A percentile compares a stretch with the other conserved stretches of the same genome.
phyloP scores from a whole-genome alignment of 2,888 invertebrate species.

The Eledona agricola region DNA sequence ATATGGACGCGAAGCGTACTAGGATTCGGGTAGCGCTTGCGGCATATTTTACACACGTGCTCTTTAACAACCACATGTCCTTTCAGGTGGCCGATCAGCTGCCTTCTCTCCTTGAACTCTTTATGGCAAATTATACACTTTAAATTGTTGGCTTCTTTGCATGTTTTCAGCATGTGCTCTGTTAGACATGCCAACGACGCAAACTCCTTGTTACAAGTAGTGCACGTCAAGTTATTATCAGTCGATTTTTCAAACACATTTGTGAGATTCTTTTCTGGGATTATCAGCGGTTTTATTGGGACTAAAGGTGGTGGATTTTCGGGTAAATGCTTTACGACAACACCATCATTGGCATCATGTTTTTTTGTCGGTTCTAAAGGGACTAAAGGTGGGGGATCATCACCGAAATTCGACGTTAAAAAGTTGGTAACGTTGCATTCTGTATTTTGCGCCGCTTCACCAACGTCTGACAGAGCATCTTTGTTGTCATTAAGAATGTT shows the following conservation, averaged over 20 bases:
- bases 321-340: constrained; percentile 40
- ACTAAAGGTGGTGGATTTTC: constrained; percentile 56
- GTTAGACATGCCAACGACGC: constrained; percentile 48
- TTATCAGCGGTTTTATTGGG: constrained; percentile 53
- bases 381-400: constrained; percentile 56
- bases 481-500: no score
- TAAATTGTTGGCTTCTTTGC: constrained; percentile 47
- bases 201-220: constrained; percentile 52
- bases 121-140: constrained; percentile 58
- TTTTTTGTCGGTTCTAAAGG: constrained; percentile 48
- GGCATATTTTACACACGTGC: constrained; percentile 59
- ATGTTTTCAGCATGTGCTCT: constrained; percentile 50
- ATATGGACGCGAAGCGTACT: constrained; percentile 66
- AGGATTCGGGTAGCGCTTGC: constrained; percentile 59
- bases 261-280: constrained; percentile 37
- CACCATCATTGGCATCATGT: constrained; percentile 19
- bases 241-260: constrained; percentile 45
- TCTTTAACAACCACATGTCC: constrained; percentile 59
- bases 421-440: no score
- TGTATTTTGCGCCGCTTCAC: no score
- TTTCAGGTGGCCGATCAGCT: constrained; percentile 57
- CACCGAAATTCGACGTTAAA: constrained; percentile 14
- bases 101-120: constrained; percentile 55
- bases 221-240: constrained; percentile 50
- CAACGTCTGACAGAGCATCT: constrained; percentile 11